Evolutionary conservation across 2,113 vertebrate genomes (phyloP), one percentile per base, ranked within the genome.

Genomic region (Callaeas wilsoni): DNA sequence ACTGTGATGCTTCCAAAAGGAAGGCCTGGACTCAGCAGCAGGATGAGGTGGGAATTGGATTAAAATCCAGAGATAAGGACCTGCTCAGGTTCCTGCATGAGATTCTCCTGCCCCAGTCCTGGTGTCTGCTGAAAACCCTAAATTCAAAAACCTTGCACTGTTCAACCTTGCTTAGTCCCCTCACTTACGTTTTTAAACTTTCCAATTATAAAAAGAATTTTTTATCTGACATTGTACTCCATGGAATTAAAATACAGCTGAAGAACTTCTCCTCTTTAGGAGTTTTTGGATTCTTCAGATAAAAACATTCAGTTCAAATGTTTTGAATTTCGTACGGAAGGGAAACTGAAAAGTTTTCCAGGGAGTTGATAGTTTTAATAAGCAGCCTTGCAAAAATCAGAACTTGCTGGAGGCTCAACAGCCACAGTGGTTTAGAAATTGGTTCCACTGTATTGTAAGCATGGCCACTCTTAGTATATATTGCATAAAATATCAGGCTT

Each of bases 181-280:
- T 85, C 0, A 1, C 42, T n/a, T 49, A 19, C 0, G 1, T 77
- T 57, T 63, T 52, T 68, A 50, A 5, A 30, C n/a, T 74, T 78
- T 19, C 6, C 7, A 47, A 0, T 79, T 67, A 37, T 1, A 2
- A 41, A 52, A 26, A 73, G 1, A 29, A 12, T 33, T 77, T 22
- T 80, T 87, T 19, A 12, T 57, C 59, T 22, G 37, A 41, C 30
- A 6, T 26, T 6, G 7, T 63, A 23, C 62, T 46, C 29, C 26
- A 4, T 23, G 50, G 21, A 82, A 59, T 71, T 82, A 33, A 82
- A 86, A 70, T 37, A n/a, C 23, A 74, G n/a, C 44, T 65, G 52
- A 69, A 64, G 56, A 65, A 44, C 12, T 41, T 69, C 16, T 39
- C 10, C 37, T 69, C 37, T 83, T 70, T 6, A 71, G 35, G 10